Percentiles rank a stretch among this genome's conserved stretches.
phyloP scores from a whole-genome alignment of 2,888 invertebrate genomes.

The Synanthedon formicaeformis region DNA sequence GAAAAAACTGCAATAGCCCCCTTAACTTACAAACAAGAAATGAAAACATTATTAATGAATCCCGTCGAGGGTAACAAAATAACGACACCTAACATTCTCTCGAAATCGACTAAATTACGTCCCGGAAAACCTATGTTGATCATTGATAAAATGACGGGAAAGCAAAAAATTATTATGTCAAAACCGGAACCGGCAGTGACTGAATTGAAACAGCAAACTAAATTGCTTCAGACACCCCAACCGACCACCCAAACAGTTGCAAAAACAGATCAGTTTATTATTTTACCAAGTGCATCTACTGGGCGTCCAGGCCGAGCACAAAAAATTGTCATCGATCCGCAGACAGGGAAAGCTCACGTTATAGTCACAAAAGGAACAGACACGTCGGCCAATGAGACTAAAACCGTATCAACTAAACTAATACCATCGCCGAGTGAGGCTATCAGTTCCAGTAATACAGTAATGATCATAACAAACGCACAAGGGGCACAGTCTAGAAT shows the following conservation, averaged over 20 bases:
- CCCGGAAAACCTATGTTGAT: constrained; percentile 59
- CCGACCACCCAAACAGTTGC: constrained; percentile 26
- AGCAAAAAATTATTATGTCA: constrained; percentile 60
- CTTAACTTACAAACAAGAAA: constrained; percentile 36
- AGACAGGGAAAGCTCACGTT: constrained; percentile 59
- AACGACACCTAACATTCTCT: constrained; percentile 60
- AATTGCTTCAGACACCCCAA: constrained; percentile 21
- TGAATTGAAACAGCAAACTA: constrained; percentile 33
- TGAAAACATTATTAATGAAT: constrained; percentile 52
- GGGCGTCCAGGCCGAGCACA: constrained; percentile 49
- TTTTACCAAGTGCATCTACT: constrained; percentile 43
- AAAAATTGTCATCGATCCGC: constrained; percentile 61
- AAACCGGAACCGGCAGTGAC: constrained; percentile 44
- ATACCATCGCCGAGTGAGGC: constrained; percentile 40
- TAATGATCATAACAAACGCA: constrained; percentile 75
- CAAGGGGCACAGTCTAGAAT: constrained; percentile 73
- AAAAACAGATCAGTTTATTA: constrained; percentile 57
- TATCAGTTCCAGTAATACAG: constrained; percentile 58
- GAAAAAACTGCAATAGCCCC: constrained; percentile 37
- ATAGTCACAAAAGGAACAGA: constrained; percentile 44
- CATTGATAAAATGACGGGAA: constrained; percentile 58
- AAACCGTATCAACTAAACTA: constrained; percentile 52
- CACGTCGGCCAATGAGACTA: constrained; percentile 29
- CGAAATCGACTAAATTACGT: constrained; percentile 57
- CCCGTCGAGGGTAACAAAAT: constrained; percentile 35